Conservation (phyloP, 1,140 invertebrate species). For the Nephila pilipes region DNA sequence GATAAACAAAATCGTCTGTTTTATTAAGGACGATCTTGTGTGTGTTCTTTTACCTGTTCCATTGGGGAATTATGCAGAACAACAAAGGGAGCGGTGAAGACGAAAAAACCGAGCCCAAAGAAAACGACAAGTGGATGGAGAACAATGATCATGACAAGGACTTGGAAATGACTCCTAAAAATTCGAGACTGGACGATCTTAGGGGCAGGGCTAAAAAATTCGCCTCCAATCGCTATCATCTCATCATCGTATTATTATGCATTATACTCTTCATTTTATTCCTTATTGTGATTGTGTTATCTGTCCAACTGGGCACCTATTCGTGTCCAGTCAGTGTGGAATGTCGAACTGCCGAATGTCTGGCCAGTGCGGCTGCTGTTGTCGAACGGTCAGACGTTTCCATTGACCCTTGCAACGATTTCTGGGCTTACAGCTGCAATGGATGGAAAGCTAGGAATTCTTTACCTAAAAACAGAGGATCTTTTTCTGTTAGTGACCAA, state of each 20-base stretch:
- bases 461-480: slow-evolving; percentile 79
- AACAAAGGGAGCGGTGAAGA: slow-evolving; percentile 68
- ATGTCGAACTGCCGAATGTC: slow-evolving; percentile 55
- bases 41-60: background rate
- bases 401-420: slow-evolving; percentile 84
- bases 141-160: slow-evolving; percentile 64
- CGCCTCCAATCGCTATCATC: slow-evolving; percentile 61
- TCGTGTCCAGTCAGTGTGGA: slow-evolving; percentile 7
- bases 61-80: slow-evolving; percentile 10
- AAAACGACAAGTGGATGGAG: slow-evolving; percentile 76
- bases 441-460: slow-evolving; percentile 82
- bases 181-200: slow-evolving; percentile 42
- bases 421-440: slow-evolving; percentile 85
- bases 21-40: background rate
- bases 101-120: slow-evolving; percentile 74
- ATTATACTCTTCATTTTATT: slow-evolving; percentile 64
- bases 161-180: slow-evolving; percentile 39
- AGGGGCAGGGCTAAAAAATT: slow-evolving; percentile 63
- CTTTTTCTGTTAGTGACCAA: slow-evolving; percentile 50
- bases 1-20: background rate
- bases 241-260: slow-evolving; percentile 64
- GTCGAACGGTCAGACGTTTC: slow-evolving; percentile 82
- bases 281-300: slow-evolving; percentile 55
- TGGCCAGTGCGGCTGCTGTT: slow-evolving; percentile 78
- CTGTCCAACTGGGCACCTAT: slow-evolving; percentile 64